Evolutionary conservation across 1,140 invertebrate genomes (phyloP), one percentile per base, ranked within the genome.

Genomic region (Sminthurides bifidus): DNA sequence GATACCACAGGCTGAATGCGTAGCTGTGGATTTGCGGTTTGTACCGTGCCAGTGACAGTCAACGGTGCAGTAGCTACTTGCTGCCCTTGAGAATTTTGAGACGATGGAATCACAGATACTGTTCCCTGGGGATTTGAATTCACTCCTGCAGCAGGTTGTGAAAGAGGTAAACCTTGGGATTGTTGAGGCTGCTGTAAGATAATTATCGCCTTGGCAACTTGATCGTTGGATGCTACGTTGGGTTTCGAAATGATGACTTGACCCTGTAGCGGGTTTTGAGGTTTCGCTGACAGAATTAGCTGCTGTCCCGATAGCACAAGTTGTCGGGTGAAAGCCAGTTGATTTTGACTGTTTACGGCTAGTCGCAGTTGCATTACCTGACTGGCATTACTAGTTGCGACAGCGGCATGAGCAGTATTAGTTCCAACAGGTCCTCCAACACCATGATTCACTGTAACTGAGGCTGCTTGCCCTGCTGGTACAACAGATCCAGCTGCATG

Each of bases 201-300:
- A 21, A 63, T 63, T 35, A 63, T 63, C 2, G 61, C 61, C 35
- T 63, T 63, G 2, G 57, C 45, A 23, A 63, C 59, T 52, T 59
- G 56, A 48, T 62, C 56, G 27, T 51, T 59, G 19, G 38, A 33
- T 21, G 58, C 23, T 23, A 29, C 33, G 31, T 54, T 35, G 14
- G 51, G 45, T 31, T 63, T 63, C 8, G 58, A 55, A 53, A 64
- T 53, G 21, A 64, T 58, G 12, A 61, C 55, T 51, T 60, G 58
- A 15, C 58, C 56, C 30, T 61, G 62, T n/a, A 64, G 46, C 10
- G 52, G 48, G 15, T 23, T 8, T 29, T 57, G 58, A n/a, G 58
- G 49, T 56, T 57, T 52, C 23, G 24, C 29, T 41, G 53, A 48
- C n/a, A 61, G 52, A n/a, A 65, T 17, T 15, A 64, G 27, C 27